Evolutionary conservation across 1,140 invertebrate genomes (phyloP), one percentile per base, ranked within the genome.

Genomic region (Drosophila kanapiae): DNA sequence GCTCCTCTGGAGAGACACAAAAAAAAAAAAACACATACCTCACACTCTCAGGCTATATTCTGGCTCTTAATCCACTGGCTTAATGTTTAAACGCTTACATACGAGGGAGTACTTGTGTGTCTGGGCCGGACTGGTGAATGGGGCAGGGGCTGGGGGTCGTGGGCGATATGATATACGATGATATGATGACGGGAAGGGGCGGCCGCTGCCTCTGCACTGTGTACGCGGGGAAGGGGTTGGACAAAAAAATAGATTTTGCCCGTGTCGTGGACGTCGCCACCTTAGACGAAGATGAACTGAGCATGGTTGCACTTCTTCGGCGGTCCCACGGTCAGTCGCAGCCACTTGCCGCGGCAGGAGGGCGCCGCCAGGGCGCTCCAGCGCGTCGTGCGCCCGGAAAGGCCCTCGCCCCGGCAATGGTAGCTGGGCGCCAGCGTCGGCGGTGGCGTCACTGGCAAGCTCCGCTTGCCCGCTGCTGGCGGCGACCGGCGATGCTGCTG

Each of bases 281-380:
- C 69, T 92, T 93, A 96, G 83, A 96, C 95, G 62, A 96, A 96
- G 81, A 95, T 95, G 85, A 96, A 96, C 83, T 95, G 94, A 5
- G 95, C 94, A 53, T 94, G 94, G 16, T 93, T 92, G 83, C 95
- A 95, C 93, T 94, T 87, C 93, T 94, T 88, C 93, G 94, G 80
- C 95, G 95, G 10, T 92, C 93, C 94, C 16, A 94, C 93, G 57
- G 94, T 94, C 11, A 95, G 93, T 18, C 96, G 94, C n/a, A 96
- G 91, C 97, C 97, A 97, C 91, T 97, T 96, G 38, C 97, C 97
- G 78, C 96, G 96, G 92, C 97, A 97, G 74, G 96, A 96, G 10
- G 96, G 95, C 37, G 95, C 95, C 16, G 96, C 95, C 16, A 97
- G 94, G 40, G 96, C 96, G 57, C 95, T 96, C 95, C 96, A 97